Base-by-base conservation (phyloP, 1,140 invertebrate species). In the Thaumatotibia leucotreta region DNA sequence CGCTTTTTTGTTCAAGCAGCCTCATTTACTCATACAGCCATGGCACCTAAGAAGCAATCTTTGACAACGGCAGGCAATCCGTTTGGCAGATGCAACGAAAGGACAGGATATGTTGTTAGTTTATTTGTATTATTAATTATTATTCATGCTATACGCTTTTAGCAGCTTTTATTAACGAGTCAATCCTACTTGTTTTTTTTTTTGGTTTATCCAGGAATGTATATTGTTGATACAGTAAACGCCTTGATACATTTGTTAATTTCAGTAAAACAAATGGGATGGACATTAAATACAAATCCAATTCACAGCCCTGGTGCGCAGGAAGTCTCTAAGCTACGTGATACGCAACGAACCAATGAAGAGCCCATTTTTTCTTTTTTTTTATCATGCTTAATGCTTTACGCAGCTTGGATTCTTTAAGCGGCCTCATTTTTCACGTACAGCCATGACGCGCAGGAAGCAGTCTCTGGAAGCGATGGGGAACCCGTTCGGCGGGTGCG, bases 401-500 rank as follows among this genome's bases (percentile, higher is more conserved):
- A n/a, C 39, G 39, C 39, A 45, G 39, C 39, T 45, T 45, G 39
- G 3, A 20, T 20, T 45, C 39, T 45, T 45, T 45, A 45, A 45
- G 39, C 39, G 39, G 39, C 14, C 39, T 45, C 39, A 45, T 45
- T 45, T 45, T 45, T 45, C 39, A 45, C 39, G 39, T 45, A 20
- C 39, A 45, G 39, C 39, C 39, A 45, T 45, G 39, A 45, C 39
- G 39, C 39, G 73, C 76, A 89, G 92, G 75, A 92, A 92, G 81
- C 91, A 90, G 78, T 92, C 89, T 39, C 76, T 92, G 74, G 88
- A 87, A 69, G 73, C 81, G 52, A 80, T 65, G 65, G 71, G 77
- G 63, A 92, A 92, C 76, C 92, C 92, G 58, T 92, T 92, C 79
- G 68, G 72, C 69, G 81, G 83, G 33, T 92, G 92, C 79, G 92